Evolutionary conservation across 2,113 vertebrate species (phyloP), one percentile per base, ranked within the genome.

Genomic region (Machaerirhynchus nigripectus): DNA sequence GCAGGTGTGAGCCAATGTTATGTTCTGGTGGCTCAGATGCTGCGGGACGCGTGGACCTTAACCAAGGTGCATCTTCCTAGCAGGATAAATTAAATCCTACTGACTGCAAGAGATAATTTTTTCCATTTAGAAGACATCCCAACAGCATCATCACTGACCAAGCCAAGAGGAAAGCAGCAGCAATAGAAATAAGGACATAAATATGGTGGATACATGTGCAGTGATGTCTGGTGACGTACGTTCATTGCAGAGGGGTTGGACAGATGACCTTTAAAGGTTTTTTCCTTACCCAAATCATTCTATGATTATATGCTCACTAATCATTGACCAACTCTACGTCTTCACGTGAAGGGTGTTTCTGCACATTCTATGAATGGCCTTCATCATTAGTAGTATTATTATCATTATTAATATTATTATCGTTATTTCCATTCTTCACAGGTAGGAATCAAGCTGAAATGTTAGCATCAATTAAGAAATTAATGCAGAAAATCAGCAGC

Each of bases 141-240:
- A 56, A 16, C 8, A 67, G 59, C 53, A 52, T 73, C 76, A 56
- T 56, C 61, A n/a, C 47, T 68, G 73, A 39, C 27, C 33, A 67
- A 73, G 40, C 37, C 69, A 79, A 47, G 56, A 78, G 44, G 80
- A 91, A 86, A 68, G 30, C 13, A 79, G 30, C n/a, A 77, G 49
- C 67, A 44, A 33, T 2, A 86, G 35, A 81, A 70, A 42, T 16
- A 74, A 78, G 15, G 44, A 71, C 33, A 61, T 7, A 59, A 60
- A 78, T 13, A 26, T 0, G 6, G 31, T 28, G 47, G 22, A 26
- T 37, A 35, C 1, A 0, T 7, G n/a, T 40, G 42, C 59, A 56
- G 31, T 42, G 50, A 31, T 63, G 30, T n/a, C 74, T 78, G 56
- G 8, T 47, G 53, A n/a, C 35, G 13, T 30, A 39, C 13, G 5